A percentile compares a stretch with the other conserved stretches of the same genome.
phyloP scores from a whole-genome alignment of 1,140 invertebrate genomes.

The Listronotus bonariensis region DNA sequence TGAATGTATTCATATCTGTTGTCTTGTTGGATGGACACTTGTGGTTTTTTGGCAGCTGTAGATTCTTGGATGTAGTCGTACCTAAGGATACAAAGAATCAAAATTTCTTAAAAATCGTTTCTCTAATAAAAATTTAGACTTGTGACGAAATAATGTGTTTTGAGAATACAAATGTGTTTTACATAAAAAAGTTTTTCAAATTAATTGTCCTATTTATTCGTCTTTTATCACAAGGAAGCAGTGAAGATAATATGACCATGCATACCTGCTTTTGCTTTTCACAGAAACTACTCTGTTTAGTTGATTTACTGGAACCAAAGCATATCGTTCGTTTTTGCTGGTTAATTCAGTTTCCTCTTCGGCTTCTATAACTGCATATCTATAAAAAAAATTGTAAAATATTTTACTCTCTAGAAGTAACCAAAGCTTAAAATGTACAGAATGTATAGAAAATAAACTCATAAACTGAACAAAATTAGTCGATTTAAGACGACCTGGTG shows the following conservation, averaged over 20 bases:
- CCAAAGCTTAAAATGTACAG: too few relatives aligned
- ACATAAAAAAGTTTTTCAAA: too few relatives aligned
- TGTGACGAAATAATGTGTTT: too few relatives aligned
- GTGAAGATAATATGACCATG: neutral
- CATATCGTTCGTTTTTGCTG: conserved; percentile 54
- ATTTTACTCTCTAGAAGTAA: too few relatives aligned
- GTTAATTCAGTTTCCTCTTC: conserved; percentile 44
- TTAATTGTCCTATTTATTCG: too few relatives aligned
- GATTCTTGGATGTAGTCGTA: conserved; percentile 42
- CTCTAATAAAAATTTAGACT: too few relatives aligned
- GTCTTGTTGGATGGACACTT: conserved; percentile 10
- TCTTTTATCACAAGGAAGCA: too few relatives aligned
- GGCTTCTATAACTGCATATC: conserved; percentile 64
- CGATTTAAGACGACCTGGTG: too few relatives aligned
- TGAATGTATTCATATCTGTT: conserved; percentile 43
- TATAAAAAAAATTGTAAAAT: conserved; percentile 46
- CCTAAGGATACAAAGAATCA: conserved; percentile 3
- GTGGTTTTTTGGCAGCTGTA: conserved; percentile 9
- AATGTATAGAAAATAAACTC: too few relatives aligned
- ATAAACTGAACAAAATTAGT: too few relatives aligned
- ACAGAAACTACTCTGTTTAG: conserved; percentile 17
- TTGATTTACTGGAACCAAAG: conserved; percentile 58
- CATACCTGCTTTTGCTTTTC: conserved; percentile 34
- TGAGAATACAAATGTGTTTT: too few relatives aligned
- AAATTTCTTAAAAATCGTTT: too few relatives aligned